phyloP scores from a whole-genome alignment of 2,888 invertebrate genomes.

The Chaetoderma sp. region DNA sequence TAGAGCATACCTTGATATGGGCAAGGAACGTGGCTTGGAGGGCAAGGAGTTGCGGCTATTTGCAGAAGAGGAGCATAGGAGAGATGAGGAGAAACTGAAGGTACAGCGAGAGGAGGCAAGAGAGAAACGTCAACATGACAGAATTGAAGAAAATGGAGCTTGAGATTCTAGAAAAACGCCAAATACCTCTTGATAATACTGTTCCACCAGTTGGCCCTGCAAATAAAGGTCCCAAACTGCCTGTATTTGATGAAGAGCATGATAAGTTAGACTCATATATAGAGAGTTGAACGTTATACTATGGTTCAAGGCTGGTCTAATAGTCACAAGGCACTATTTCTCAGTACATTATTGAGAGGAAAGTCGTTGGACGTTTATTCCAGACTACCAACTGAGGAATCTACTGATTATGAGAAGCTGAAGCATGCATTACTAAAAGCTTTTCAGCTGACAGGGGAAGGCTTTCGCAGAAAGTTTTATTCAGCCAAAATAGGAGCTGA shows the following conservation, averaged over 20 bases:
- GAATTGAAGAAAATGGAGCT: no score
- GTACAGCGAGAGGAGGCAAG: no score
- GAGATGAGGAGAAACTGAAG: no score
- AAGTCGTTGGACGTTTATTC: slow-evolving; percentile 7
- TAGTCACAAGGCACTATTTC: neutral
- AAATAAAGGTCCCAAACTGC: neutral
- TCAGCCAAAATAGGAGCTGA: neutral
- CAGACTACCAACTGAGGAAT: neutral
- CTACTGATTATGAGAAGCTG: neutral
- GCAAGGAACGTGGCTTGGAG: no score
- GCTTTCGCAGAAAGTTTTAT: neutral
- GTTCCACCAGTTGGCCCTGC: no score
- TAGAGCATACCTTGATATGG: no score
- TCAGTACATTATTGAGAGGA: neutral
- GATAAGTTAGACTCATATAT: slow-evolving; percentile 14
- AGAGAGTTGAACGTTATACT: slow-evolving; percentile 13
- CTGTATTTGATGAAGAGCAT: slow-evolving; percentile 6
- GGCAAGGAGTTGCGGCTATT: no score
- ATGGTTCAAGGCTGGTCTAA: slow-evolving; percentile 8
- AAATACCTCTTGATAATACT: no score
- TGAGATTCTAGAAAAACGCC: no score
- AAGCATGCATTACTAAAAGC: neutral
- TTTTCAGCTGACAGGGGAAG: slow-evolving; percentile 6
- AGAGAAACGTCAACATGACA: no score
- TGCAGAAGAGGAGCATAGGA: no score